Evolutionary conservation across 2,888 invertebrate genomes (phyloP).

Genomic region (Parochlus steinenii): DNA sequence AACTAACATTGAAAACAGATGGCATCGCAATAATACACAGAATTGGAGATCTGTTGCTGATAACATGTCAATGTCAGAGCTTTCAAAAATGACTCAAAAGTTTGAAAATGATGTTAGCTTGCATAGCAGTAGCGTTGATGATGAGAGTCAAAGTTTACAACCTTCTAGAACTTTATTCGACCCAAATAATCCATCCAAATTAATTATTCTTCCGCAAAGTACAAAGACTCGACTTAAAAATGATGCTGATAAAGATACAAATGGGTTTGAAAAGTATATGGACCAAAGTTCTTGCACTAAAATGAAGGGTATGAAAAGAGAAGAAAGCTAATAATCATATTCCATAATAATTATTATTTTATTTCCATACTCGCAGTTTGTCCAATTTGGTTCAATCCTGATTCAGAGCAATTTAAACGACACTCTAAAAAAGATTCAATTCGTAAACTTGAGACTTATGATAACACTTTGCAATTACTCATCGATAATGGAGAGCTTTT

Average conservation of each 20-base stretch:
- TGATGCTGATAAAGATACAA: conserved; percentile 5
- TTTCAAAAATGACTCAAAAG: too few relatives aligned
- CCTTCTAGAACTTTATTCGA: conserved; percentile 38
- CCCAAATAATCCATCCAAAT: conserved; percentile 50
- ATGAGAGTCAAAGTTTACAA: too few relatives aligned
- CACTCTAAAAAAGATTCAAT: conserved; percentile 42
- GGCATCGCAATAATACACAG: too few relatives aligned
- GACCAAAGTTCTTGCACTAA: too few relatives aligned
- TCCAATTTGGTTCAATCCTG: conserved; percentile 2
- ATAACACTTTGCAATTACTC: conserved; percentile 47
- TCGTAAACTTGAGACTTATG: conserved; percentile 48
- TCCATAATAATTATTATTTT: not conserved
- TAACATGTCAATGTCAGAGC: too few relatives aligned
- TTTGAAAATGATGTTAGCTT: too few relatives aligned
- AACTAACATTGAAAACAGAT: too few relatives aligned
- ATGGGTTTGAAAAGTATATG: not conserved
- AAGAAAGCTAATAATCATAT: not conserved
- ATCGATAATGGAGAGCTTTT: conserved; percentile 39
- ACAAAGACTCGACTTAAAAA: conserved; percentile 7
- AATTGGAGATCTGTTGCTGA: too few relatives aligned
- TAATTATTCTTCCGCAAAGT: conserved; percentile 45
- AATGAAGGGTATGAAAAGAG: too few relatives aligned
- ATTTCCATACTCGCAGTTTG: not conserved
- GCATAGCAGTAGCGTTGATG: too few relatives aligned
- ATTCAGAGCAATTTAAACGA: conserved; percentile 17